These are phyloP conservation scores for Ciconia nigra DNA, from an alignment of 2,797 vertebrate genomes.

Conservation along the genomic window DNA sequence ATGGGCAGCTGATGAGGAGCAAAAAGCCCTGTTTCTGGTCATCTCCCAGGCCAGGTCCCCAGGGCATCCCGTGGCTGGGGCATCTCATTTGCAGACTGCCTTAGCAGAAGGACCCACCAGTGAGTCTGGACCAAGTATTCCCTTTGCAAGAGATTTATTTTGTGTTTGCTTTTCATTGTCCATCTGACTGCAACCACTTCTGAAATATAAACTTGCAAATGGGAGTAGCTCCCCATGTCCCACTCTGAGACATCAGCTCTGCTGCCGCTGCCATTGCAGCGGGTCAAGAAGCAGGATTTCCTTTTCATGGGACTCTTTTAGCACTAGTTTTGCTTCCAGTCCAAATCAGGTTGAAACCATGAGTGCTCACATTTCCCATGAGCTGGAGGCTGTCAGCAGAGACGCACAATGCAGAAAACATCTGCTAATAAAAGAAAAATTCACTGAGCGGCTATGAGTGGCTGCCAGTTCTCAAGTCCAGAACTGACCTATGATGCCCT, in stretches of 20 bases:
- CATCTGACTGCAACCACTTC: neutral
- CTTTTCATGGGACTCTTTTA: neutral
- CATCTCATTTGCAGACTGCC: neutral
- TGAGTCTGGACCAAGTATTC: neutral
- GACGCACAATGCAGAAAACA: neutral
- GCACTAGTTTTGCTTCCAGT: neutral
- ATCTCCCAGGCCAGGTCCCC: neutral
- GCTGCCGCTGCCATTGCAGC: neutral
- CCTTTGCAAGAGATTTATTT: neutral
- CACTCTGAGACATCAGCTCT: neutral
- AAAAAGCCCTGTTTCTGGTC: neutral
- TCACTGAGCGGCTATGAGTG: fast-evolving
- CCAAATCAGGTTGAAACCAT: neutral
- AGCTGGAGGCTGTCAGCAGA: neutral
- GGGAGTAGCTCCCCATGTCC: neutral
- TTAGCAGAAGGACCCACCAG: neutral
- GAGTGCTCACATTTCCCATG: neutral
- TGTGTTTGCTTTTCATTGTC: neutral
- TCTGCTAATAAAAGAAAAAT: neutral
- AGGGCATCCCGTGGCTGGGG: neutral
- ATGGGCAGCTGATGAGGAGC: neutral
- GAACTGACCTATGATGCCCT: neutral
- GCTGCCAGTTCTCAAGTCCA: neutral
- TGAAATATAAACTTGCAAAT: neutral
- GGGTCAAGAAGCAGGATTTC: neutral